A percentile compares a stretch with the other conserved stretches of the same genome.
Evolutionary conservation across 1,140 invertebrate species (phyloP).

Genomic region (Ditylenchus dipsaci): DNA sequence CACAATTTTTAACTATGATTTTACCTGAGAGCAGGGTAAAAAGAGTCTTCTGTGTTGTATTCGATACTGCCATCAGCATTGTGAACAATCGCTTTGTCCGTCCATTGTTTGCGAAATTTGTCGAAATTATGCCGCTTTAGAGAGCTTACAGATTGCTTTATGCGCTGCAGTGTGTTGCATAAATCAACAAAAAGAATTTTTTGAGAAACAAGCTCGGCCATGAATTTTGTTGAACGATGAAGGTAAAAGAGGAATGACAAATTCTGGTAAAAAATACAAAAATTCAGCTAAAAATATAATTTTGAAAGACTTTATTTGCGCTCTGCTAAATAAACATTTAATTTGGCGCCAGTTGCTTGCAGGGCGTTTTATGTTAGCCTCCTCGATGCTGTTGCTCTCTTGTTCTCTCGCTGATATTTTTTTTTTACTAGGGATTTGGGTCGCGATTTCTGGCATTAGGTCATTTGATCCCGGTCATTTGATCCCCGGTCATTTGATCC

Average conservation of each 20-base stretch:
- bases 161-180: slow-evolving; percentile 20
- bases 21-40: slow-evolving; percentile 18
- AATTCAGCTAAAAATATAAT: no score
- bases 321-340: not conserved
- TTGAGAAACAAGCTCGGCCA: slow-evolving; percentile 7
- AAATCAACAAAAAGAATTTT: slow-evolving; percentile 22
- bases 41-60: slow-evolving; percentile 26
- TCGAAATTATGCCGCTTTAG: slow-evolving; percentile 19
- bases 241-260: not conserved
- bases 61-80: slow-evolving; percentile 18
- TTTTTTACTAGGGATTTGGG: no score
- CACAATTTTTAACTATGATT: no score
- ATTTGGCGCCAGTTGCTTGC: not conserved
- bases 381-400: not conserved
- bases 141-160: slow-evolving; percentile 10
- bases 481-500: no score
- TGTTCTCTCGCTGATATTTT: no score
- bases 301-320: not conserved
- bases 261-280: not conserved
- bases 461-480: no score
- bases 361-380: slow-evolving; percentile 3
- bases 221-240: not conserved
- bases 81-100: slow-evolving; percentile 1
- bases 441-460: no score
- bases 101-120: slow-evolving; percentile 25